Evolutionary conservation across 2,797 vertebrate genomes (phyloP).

Genomic region (Columba guinea): DNA sequence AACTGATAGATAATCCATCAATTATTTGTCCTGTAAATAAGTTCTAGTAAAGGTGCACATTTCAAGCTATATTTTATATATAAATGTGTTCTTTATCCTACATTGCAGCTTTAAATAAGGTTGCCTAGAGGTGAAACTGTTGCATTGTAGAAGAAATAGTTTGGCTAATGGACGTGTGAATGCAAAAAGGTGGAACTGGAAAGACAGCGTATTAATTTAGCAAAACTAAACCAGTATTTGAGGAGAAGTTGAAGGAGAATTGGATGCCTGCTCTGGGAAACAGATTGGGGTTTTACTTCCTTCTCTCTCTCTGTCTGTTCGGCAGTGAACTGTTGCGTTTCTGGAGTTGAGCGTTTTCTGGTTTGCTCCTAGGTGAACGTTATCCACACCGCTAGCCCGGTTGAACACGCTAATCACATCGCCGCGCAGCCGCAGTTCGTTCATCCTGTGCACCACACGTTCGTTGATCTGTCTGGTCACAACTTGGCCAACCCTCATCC

Average conservation of each 20-base stretch:
- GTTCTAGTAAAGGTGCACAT: accelerated
- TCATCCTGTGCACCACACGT: constrained; percentile 91
- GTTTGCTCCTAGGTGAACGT: constrained; percentile 86
- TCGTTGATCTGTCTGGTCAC: constrained; percentile 95
- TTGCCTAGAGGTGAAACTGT: neutral
- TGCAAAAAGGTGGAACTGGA: neutral
- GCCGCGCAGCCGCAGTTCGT: constrained; percentile 94
- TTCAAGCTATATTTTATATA: neutral
- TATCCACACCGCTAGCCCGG: constrained; percentile 91
- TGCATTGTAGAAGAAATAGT: neutral
- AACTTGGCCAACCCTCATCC: constrained; percentile 93
- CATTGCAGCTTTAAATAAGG: neutral
- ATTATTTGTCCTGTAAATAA: neutral
- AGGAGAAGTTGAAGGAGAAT: too few relatives aligned
- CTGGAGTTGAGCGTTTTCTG: neutral
- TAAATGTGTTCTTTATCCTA: neutral
- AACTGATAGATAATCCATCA: accelerated
- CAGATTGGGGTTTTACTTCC: too few relatives aligned
- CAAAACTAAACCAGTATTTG: neutral
- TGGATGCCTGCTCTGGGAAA: too few relatives aligned
- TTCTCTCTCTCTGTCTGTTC: neutral
- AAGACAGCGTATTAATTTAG: neutral
- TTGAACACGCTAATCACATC: constrained; percentile 91
- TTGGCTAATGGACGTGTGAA: neutral
- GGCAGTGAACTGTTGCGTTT: neutral